A percentile compares a stretch with the other conserved stretches of the same genome.
phyloP scores from a whole-genome alignment of 2,888 invertebrate species.

The Nephrotoma guestfalica region DNA sequence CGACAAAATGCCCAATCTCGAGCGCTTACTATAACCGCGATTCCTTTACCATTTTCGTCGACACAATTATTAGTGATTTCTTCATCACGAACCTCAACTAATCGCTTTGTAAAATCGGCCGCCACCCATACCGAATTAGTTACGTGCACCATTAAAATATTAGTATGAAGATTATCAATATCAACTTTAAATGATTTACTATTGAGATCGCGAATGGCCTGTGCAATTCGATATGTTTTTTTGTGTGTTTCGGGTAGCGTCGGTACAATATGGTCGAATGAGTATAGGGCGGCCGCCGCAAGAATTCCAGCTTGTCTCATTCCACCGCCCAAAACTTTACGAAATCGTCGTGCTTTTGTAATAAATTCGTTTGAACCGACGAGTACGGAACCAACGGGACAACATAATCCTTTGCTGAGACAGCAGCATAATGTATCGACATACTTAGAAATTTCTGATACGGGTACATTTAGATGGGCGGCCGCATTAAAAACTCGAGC shows the following conservation, averaged over 20 bases:
- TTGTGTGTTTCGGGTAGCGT: slow-evolving; percentile 60
- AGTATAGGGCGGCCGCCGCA: slow-evolving; percentile 78
- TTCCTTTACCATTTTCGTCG: slow-evolving; percentile 26
- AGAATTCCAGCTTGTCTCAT: slow-evolving; percentile 87
- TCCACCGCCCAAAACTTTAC: slow-evolving; percentile 86
- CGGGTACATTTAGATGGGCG: slow-evolving; percentile 44
- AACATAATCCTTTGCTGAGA: slow-evolving; percentile 81
- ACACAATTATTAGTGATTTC: slow-evolving; percentile 37
- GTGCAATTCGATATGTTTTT: slow-evolving; percentile 48
- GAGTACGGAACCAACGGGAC: slow-evolving; percentile 77
- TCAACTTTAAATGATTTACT: slow-evolving; percentile 49
- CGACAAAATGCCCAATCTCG: slow-evolving; percentile 45
- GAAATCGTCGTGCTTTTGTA: slow-evolving; percentile 52
- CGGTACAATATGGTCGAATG: slow-evolving; percentile 64
- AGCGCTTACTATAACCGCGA: slow-evolving; percentile 44
- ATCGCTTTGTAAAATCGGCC: slow-evolving; percentile 37
- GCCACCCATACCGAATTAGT: slow-evolving; percentile 39
- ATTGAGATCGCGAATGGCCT: slow-evolving; percentile 44
- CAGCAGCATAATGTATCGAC: slow-evolving; percentile 77
- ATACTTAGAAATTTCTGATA: slow-evolving; percentile 47
- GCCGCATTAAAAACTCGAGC: slow-evolving; percentile 86
- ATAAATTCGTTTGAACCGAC: slow-evolving; percentile 64
- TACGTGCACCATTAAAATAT: slow-evolving; percentile 56
- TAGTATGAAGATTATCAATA: slow-evolving; percentile 47
- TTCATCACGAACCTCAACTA: slow-evolving; percentile 33